Base-by-base conservation (phyloP, 2,113 vertebrate genomes). In the Hucho hucho region DNA sequence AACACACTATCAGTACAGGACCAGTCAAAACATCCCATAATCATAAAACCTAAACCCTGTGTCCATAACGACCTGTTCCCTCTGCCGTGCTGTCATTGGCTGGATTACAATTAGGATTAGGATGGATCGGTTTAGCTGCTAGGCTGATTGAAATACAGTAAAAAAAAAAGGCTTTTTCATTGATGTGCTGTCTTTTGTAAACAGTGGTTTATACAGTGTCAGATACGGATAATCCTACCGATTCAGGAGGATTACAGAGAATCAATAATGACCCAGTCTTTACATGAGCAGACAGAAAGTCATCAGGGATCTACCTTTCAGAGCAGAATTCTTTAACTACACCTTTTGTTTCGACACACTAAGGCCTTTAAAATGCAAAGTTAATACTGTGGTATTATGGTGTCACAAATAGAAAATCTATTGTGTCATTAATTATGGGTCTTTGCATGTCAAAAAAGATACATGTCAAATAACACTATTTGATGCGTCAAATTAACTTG, bases 211-310 rank as follows among this genome's bases (percentile, higher is more conserved):
- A 77, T 79, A 71, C 70, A 71, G 75, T 79, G 72, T 83, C 73
- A 46, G 58, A 3, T 53, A 4, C 28, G 78, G 81, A 79, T 89
- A 84, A 91, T 88, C 87, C 85, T 75, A 58, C 64, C 1, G 14
- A 53, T 53, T 53, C 49, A 53, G 49, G 49, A 53, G 49, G 66
- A 24, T 72, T 76, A 64, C 32, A 9, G 32, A 26, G 29, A 84
- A 86, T 87, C 88, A 83, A 88, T 86, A 82, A 81, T 43, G 37
- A 43, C 37, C 37, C 37, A 9, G 37, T 43, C 2, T 43, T 75
- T 72, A 77, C 75, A 74, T 75, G 16, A 29, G 66, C 66, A 32
- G 28, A 68, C 20, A 43, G 13, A 67, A 56, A 32, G 53, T 68
- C 64, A 22, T 28, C 72, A 66, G 78, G 70, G 67, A 71, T 74